phyloP scores from a whole-genome alignment of 2,113 vertebrate species.

The Nycticryphes semicollaris region DNA sequence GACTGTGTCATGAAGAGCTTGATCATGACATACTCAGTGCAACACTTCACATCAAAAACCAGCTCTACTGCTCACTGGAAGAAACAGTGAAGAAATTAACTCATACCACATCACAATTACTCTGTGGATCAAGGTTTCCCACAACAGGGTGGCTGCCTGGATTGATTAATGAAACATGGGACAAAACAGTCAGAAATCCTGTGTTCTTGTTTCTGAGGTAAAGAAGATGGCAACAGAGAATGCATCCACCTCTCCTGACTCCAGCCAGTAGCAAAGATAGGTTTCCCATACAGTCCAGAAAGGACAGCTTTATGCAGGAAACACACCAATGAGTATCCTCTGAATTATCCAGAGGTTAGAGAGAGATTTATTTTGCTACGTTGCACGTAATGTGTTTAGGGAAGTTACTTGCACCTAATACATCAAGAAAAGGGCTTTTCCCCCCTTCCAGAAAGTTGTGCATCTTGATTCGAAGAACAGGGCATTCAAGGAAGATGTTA shows the following conservation, averaged over 20 bases:
- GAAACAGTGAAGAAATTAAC: background rate
- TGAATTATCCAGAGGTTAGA: background rate
- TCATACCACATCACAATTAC: background rate
- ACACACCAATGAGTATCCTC: background rate
- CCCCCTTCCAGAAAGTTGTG: background rate
- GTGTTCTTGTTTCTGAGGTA: background rate
- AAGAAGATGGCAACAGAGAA: background rate
- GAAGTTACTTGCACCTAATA: background rate
- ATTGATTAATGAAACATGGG: background rate
- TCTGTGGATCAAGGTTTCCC: background rate
- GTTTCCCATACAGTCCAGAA: background rate
- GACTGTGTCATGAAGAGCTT: background rate
- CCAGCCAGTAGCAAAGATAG: accelerated
- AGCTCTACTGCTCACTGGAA: background rate
- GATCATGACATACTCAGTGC: background rate
- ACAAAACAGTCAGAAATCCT: background rate
- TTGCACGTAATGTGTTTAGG: background rate
- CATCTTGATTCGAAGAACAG: background rate
- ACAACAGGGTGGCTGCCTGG: background rate
- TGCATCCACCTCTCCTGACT: background rate
- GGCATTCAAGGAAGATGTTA: background rate
- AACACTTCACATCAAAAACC: background rate
- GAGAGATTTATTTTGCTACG: background rate
- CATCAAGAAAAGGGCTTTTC: background rate
- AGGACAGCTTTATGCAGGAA: background rate